These are phyloP conservation scores for Entomobrya proxima DNA, from an alignment of 2,888 invertebrate genomes.

Conservation along the genomic window DNA sequence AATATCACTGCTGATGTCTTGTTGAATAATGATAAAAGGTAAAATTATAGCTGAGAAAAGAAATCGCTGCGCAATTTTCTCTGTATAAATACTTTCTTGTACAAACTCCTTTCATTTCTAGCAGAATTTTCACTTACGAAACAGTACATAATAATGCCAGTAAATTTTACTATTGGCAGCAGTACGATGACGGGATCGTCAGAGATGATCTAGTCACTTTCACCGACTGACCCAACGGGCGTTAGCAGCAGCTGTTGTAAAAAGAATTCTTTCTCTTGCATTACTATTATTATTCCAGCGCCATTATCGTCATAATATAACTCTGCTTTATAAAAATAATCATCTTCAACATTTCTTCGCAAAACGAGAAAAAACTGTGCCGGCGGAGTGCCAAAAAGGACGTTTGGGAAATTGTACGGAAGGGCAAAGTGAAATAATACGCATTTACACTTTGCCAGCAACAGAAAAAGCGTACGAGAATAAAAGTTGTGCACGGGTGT, in stretches of 20 bases:
- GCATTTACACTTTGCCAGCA: slow-evolving; percentile 23
- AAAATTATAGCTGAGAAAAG: no score
- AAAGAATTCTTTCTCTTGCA: not conserved
- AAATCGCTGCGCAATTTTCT: no score
- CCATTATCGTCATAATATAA: not conserved
- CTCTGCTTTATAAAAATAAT: not conserved
- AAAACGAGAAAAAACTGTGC: not conserved
- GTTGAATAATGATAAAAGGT: no score
- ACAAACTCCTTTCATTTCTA: no score
- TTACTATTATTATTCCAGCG: not conserved
- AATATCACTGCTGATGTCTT: no score
- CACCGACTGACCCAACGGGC: not conserved
- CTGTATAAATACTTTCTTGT: no score
- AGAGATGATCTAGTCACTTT: not conserved
- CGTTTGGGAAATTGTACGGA: slow-evolving; percentile 31
- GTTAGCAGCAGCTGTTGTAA: not conserved
- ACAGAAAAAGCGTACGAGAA: not conserved
- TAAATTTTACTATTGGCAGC: slow-evolving; percentile 6
- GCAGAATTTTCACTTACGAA: not conserved
- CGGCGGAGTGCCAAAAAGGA: slow-evolving; percentile 57
- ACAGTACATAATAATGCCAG: not conserved
- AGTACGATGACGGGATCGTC: not conserved
- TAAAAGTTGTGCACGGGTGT: not conserved
- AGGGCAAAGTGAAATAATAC: slow-evolving; percentile 43
- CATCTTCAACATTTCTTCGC: not conserved